Evolutionary conservation across 2,113 vertebrate genomes (phyloP).

Genomic region (Tamias sibiricus): DNA sequence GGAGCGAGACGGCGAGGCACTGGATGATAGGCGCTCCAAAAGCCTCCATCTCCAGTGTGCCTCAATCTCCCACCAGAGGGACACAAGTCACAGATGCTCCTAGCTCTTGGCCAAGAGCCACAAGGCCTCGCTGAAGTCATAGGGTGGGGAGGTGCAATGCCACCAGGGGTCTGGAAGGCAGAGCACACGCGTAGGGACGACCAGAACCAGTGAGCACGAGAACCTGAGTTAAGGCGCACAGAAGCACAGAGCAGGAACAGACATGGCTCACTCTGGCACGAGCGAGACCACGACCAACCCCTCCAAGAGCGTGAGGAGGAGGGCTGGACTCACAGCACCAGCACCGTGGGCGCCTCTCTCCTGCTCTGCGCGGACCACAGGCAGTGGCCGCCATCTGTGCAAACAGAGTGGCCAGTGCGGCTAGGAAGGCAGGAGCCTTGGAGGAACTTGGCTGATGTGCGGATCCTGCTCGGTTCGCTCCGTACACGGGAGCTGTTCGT

Average conservation of each 20-base stretch:
- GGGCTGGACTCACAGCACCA: too few relatives aligned
- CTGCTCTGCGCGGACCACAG: too few relatives aligned
- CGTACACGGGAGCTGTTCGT: not conserved
- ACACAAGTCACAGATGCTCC: not conserved
- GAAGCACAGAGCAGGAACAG: not conserved
- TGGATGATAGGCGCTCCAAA: not conserved
- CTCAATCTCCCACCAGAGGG: not conserved
- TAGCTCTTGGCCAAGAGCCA: not conserved
- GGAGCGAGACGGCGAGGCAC: not conserved
- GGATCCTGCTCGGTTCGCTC: not conserved
- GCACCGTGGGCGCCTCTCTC: not conserved
- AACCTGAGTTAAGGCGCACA: not conserved
- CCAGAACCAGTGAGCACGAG: not conserved
- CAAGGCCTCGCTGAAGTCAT: accelerated
- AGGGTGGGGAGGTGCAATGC: not conserved
- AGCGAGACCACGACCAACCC: not conserved
- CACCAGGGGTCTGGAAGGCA: too few relatives aligned
- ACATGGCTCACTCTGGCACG: accelerated
- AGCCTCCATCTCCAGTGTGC: not conserved
- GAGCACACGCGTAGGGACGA: not conserved
- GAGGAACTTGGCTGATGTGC: not conserved
- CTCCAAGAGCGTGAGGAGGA: not conserved
- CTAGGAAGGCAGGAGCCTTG: not conserved
- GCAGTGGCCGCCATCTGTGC: too few relatives aligned
- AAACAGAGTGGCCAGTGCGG: too few relatives aligned